Conservation (phyloP, 2,888 invertebrate species). For the Luffia ferchaultella region DNA sequence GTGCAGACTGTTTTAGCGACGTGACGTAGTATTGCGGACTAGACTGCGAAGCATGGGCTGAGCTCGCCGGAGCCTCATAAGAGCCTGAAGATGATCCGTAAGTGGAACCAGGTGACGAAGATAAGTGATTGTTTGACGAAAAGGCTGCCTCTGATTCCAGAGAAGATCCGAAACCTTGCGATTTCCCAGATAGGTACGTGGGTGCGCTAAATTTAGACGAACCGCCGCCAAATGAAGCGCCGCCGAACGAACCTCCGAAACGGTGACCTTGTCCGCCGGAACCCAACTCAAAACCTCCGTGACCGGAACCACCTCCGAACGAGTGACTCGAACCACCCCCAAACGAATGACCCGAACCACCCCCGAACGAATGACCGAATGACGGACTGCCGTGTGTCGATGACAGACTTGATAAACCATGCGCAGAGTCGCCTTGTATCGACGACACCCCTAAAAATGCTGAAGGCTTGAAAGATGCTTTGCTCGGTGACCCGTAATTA, state of each 20-base stretch:
- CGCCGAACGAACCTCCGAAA: slow-evolving; percentile 27
- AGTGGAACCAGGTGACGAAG: slow-evolving; percentile 37
- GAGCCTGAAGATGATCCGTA: slow-evolving; percentile 38
- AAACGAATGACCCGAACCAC: slow-evolving; percentile 7
- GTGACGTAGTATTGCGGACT: slow-evolving; percentile 40
- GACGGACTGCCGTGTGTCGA: slow-evolving; percentile 35
- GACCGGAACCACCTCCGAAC: slow-evolving; percentile 5
- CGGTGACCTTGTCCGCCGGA: slow-evolving; percentile 31
- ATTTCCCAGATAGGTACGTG: slow-evolving; percentile 34
- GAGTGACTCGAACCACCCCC: slow-evolving; percentile 7
- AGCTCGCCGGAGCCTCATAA: slow-evolving; percentile 25
- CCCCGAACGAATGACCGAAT: slow-evolving; percentile 19
- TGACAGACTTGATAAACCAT: slow-evolving; percentile 32
- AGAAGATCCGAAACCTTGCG: slow-evolving; percentile 31
- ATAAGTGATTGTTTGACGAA: slow-evolving; percentile 32
- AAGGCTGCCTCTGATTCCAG: slow-evolving; percentile 37
- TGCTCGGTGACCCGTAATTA: slow-evolving; percentile 33
- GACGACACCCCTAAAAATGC: slow-evolving; percentile 44
- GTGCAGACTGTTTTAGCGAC: slow-evolving; percentile 32
- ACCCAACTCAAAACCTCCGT: slow-evolving; percentile 21
- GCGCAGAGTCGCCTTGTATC: slow-evolving; percentile 35
- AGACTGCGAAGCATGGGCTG: slow-evolving; percentile 38
- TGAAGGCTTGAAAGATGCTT: slow-evolving; percentile 52
- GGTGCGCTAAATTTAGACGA: slow-evolving; percentile 37
- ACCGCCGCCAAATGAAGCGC: slow-evolving; percentile 31